phyloP scores from a whole-genome alignment of 2,113 vertebrate species.

The Shinisaurus crocodilurus region DNA sequence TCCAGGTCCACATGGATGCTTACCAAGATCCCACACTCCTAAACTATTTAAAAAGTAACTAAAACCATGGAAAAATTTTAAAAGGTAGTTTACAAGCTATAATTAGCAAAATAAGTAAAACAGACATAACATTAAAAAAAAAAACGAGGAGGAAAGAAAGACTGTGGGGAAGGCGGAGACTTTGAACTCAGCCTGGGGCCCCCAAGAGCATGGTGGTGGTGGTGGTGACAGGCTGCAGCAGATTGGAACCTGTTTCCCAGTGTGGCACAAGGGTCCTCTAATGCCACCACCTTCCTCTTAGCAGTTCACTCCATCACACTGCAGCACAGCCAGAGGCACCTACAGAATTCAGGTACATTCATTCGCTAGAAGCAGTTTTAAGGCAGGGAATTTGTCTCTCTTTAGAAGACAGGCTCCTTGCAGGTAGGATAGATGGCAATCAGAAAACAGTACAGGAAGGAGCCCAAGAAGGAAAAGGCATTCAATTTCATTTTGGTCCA shows the following conservation, averaged over 20 bases:
- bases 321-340: not conserved
- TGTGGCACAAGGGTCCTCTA: not conserved
- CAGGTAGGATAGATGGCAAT: not conserved
- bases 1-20: not conserved
- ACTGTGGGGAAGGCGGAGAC: not conserved
- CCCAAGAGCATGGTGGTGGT: no score
- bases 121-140: not conserved
- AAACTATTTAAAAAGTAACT: conserved; percentile 28
- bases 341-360: not conserved
- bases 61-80: not conserved
- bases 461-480: not conserved
- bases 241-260: not conserved
- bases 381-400: not conserved
- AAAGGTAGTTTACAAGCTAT: conserved; percentile 15
- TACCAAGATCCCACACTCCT: not conserved
- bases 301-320: not conserved
- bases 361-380: not conserved
- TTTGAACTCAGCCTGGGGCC: not conserved
- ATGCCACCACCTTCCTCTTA: not conserved
- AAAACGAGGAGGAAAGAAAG: not conserved
- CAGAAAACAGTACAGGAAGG: not conserved
- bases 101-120: conserved; percentile 5
- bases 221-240: not conserved
- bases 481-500: not conserved
- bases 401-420: not conserved